Percentiles rank a stretch among this genome's conserved stretches.
phyloP scores from a whole-genome alignment of 2,797 vertebrate species.

The Chiloscyllium punctatum region DNA sequence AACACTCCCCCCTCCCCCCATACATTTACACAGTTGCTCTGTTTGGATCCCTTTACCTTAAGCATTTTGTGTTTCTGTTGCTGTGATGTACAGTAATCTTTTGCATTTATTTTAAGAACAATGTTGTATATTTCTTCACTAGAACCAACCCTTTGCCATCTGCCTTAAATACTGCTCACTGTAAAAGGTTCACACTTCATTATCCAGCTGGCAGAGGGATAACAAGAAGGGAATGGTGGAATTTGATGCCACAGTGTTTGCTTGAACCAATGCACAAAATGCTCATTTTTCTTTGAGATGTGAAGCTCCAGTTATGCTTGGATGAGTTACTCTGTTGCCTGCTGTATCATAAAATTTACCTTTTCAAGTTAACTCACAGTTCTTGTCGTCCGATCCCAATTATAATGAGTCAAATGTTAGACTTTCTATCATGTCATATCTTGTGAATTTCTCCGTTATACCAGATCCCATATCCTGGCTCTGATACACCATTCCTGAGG shows the following conservation, averaged over 20 bases:
- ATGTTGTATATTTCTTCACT: too few relatives aligned
- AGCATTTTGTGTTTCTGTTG: not conserved
- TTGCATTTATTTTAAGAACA: too few relatives aligned
- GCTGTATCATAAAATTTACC: not conserved
- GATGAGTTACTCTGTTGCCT: not conserved
- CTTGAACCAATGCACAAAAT: not conserved
- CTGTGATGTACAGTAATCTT: too few relatives aligned
- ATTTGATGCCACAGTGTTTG: not conserved
- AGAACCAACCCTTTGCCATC: not conserved
- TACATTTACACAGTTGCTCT: not conserved
- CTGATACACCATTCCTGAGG: not conserved
- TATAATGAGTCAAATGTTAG: not conserved
- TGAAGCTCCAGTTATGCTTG: not conserved
- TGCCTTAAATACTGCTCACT: not conserved
- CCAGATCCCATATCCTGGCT: not conserved
- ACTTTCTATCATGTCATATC: not conserved
- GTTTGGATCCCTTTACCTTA: not conserved
- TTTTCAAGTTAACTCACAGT: not conserved
- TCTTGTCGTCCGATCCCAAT: not conserved
- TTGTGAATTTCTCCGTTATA: not conserved
- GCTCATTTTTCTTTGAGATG: not conserved
- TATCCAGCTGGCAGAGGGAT: not conserved
- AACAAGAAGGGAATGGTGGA: not conserved
- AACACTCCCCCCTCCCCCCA: not conserved
- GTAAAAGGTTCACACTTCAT: not conserved